Conservation (phyloP, 2,888 invertebrate species). For the Ernsta delagoae region DNA sequence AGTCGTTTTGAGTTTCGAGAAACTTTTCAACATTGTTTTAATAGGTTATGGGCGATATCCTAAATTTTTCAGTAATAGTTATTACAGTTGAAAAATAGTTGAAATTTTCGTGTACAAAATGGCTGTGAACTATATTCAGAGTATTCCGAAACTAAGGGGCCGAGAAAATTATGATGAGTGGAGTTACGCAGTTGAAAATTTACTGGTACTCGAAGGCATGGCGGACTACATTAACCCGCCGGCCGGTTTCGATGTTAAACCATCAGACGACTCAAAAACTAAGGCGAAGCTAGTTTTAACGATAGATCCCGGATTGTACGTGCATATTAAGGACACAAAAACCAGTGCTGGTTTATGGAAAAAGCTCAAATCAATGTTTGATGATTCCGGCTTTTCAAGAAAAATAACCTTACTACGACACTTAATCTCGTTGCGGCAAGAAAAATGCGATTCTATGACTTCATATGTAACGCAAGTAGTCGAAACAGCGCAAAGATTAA, state of each 20-base stretch:
- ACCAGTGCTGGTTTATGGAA: constrained; percentile 4
- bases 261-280: constrained; percentile 5
- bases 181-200: constrained; percentile 44
- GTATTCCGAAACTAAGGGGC: constrained; percentile 44
- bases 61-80: not conserved
- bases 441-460: constrained; percentile 44
- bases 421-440: constrained; percentile 42
- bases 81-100: constrained; percentile 4
- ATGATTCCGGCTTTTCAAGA: constrained; percentile 44
- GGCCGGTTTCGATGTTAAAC: not conserved
- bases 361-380: constrained; percentile 36
- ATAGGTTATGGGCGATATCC: constrained; percentile 6
- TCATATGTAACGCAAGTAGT: constrained; percentile 44
- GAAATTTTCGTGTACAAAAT: constrained; percentile 34
- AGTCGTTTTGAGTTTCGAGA: not conserved
- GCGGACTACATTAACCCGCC: not conserved
- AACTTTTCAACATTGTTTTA: not conserved
- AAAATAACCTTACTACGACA: constrained; percentile 43
- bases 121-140: constrained; percentile 53
- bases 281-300: constrained; percentile 16
- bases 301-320: constrained; percentile 14
- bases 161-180: constrained; percentile 44
- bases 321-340: constrained; percentile 9
- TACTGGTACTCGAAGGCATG: constrained; percentile 40
- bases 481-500: constrained; percentile 43